Evolutionary conservation across 2,113 vertebrate genomes (phyloP).

Genomic region (human (Homo sapiens)): DNA sequence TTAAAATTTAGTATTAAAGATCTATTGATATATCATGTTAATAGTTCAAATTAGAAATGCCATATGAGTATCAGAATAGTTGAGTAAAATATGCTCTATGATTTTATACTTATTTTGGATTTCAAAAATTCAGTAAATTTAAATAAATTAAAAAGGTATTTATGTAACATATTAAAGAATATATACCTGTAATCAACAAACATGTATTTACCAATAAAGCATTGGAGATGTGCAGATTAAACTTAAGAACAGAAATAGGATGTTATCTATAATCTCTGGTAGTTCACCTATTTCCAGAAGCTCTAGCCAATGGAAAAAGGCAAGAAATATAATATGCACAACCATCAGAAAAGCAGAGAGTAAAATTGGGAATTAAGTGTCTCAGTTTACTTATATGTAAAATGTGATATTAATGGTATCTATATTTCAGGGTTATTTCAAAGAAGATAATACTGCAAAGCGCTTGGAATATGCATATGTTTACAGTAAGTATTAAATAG

Average conservation of each 20-base stretch:
- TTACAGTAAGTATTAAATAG: background rate
- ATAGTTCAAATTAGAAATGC: background rate
- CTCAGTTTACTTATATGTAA: background rate
- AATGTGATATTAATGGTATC: background rate
- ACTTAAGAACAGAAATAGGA: background rate
- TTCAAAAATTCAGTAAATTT: background rate
- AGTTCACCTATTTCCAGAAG: background rate
- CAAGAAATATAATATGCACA: background rate
- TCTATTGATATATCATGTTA: background rate
- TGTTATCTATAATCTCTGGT: background rate
- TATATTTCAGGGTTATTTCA: background rate
- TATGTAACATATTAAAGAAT: background rate
- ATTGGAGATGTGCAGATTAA: background rate
- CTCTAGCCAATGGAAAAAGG: background rate
- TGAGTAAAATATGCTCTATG: background rate
- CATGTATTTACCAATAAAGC: background rate
- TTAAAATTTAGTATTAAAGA: background rate
- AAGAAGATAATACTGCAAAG: background rate
- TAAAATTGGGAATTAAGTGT: background rate
- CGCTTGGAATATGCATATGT: background rate
- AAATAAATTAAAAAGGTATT: background rate
- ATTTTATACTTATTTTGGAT: background rate
- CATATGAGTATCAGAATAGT: background rate
- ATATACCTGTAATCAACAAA: background rate
- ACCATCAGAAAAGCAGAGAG: background rate